Evolutionary conservation across 2,797 vertebrate species (phyloP).

Genomic region (Gobio occitaniae): DNA sequence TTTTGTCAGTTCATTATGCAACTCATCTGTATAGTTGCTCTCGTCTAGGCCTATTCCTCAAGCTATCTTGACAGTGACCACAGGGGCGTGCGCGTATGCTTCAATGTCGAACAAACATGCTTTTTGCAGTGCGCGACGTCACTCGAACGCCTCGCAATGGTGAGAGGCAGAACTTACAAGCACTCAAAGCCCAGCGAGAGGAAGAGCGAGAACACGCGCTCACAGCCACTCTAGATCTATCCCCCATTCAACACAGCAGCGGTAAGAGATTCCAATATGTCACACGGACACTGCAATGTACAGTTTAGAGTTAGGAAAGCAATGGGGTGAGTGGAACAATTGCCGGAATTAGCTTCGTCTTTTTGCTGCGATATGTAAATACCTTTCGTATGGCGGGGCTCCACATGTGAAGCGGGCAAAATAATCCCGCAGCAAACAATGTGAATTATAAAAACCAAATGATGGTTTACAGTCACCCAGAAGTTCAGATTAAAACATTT

Average conservation of each 20-base stretch:
- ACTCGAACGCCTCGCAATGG: slow-evolving; percentile 67
- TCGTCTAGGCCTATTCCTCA: slow-evolving; percentile 22
- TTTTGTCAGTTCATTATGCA: not conserved
- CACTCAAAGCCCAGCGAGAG: slow-evolving; percentile 58
- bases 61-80: slow-evolving; percentile 29
- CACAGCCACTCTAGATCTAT: slow-evolving; percentile 44
- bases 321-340: slow-evolving; percentile 42
- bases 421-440: slow-evolving; percentile 72
- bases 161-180: slow-evolving; percentile 44
- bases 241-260: slow-evolving; percentile 44
- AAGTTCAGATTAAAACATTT: not conserved
- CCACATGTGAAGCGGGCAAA: slow-evolving; percentile 70
- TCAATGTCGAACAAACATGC: slow-evolving; percentile 61
- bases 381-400: slow-evolving; percentile 76
- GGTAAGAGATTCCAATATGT: slow-evolving; percentile 59
- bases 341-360: slow-evolving; percentile 62
- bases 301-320: not conserved
- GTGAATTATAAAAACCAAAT: slow-evolving; percentile 68
- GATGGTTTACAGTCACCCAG: not conserved
- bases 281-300: slow-evolving; percentile 10
- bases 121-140: slow-evolving; percentile 69
- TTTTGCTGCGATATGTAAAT: slow-evolving; percentile 57
- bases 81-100: slow-evolving; percentile 56
- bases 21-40: not conserved
- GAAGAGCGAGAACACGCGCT: slow-evolving; percentile 57